phyloP scores from a whole-genome alignment of 2,888 invertebrate genomes.

The Dilophus febrilis region DNA sequence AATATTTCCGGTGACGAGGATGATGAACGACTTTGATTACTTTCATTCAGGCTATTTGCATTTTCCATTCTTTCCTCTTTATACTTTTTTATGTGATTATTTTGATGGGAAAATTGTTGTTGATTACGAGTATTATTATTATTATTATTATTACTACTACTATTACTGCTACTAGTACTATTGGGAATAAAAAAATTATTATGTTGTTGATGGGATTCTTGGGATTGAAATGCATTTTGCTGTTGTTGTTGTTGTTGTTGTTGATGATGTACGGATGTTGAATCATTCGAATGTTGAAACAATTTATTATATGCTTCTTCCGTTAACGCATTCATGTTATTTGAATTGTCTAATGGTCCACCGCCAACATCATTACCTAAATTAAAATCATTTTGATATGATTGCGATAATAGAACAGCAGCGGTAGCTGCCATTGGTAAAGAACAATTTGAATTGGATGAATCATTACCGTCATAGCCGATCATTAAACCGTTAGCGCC shows the following conservation, averaged over 20 bases:
- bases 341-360: conserved; percentile 11
- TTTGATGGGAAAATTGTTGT: neutral
- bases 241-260: conserved; percentile 14
- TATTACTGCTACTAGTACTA: conserved; percentile 9
- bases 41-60: too few relatives aligned
- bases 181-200: conserved; percentile 14
- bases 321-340: conserved; percentile 17
- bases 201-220: conserved; percentile 18
- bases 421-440: neutral
- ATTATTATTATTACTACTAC: conserved; percentile 7
- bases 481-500: conserved; percentile 7
- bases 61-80: neutral
- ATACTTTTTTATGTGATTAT: conserved; percentile 8
- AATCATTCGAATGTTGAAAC: conserved; percentile 7
- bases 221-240: conserved; percentile 16
- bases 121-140: conserved; percentile 6
- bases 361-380: neutral
- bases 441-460: conserved; percentile 26
- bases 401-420: conserved; percentile 1
- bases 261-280: neutral
- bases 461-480: conserved; percentile 14
- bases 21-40: neutral
- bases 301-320: conserved; percentile 25
- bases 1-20: neutral
- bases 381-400: neutral